Evolutionary conservation across 2,797 vertebrate genomes (phyloP).

Genomic region (Strix occidentalis): DNA sequence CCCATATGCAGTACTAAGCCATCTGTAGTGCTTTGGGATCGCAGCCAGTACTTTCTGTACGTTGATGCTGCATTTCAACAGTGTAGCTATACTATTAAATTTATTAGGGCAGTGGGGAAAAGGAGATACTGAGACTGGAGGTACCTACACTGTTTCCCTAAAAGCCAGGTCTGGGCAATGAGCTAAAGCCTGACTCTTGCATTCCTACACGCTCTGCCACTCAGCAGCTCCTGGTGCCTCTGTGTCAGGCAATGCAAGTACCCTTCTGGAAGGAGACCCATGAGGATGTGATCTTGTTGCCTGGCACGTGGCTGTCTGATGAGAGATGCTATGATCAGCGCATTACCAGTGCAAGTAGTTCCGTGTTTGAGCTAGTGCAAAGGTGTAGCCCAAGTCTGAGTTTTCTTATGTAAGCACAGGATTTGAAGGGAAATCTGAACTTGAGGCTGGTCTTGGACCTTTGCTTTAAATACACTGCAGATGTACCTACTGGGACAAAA

Average conservation of each 20-base stretch:
- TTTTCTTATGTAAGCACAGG: background rate
- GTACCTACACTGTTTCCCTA: background rate
- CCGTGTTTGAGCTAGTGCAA: background rate
- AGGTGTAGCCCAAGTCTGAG: background rate
- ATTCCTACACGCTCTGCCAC: background rate
- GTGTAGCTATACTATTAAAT: background rate
- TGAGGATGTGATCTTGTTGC: background rate
- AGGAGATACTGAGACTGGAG: background rate
- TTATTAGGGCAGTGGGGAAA: background rate
- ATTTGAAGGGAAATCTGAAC: background rate
- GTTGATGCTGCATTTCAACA: background rate
- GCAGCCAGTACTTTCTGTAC: background rate
- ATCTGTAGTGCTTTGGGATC: background rate
- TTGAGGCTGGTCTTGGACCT: background rate
- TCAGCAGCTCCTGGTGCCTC: background rate
- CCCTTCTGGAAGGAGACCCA: background rate
- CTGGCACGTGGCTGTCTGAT: fast-evolving
- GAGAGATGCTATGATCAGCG: background rate
- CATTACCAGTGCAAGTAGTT: background rate
- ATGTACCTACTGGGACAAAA: background rate
- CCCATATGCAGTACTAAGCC: background rate
- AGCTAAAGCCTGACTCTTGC: background rate
- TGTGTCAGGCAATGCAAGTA: background rate
- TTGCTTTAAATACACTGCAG: background rate
- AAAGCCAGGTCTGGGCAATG: background rate